A percentile compares a stretch with the other conserved stretches of the same genome.
These are phyloP conservation scores for Mimumesa dahlbomi DNA, from an alignment of 2,888 invertebrate genomes.

Conservation along the genomic window DNA sequence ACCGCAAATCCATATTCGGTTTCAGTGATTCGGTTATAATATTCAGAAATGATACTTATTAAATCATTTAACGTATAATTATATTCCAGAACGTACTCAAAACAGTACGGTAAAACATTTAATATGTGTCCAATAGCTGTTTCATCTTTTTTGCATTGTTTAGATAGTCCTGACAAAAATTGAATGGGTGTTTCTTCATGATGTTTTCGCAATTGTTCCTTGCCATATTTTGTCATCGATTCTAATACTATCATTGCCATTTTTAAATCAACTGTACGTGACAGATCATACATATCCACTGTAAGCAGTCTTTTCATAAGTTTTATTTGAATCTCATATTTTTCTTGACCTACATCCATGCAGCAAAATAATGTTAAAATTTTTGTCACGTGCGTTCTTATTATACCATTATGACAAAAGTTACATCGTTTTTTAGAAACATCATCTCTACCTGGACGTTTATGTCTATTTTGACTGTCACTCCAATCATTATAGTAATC, in stretches of 20 bases:
- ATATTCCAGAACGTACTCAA: conserved; percentile 45
- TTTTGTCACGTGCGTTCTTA: conserved; percentile 65
- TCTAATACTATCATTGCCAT: conserved; percentile 75
- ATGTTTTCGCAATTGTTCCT: conserved; percentile 35
- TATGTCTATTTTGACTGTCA: conserved; percentile 24
- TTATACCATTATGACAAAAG: conserved; percentile 34
- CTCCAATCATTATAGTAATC: conserved; percentile 21
- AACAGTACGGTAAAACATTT: conserved; percentile 70
- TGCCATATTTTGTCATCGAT: conserved; percentile 63
- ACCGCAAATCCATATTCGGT: conserved; percentile 77
- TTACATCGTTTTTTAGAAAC: conserved; percentile 5
- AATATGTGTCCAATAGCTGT: conserved; percentile 74
- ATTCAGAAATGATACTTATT: conserved; percentile 19
- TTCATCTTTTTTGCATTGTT: conserved; percentile 71
- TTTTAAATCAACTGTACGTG: conserved; percentile 62
- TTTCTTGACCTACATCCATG: conserved; percentile 50
- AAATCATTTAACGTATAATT: conserved; percentile 14
- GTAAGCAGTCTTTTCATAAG: conserved; percentile 68
- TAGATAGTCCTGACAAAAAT: conserved; percentile 72
- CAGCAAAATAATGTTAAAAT: conserved; percentile 70
- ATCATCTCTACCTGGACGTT: conserved; percentile 13
- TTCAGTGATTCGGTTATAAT: conserved; percentile 6
- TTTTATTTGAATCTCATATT: conserved; percentile 57
- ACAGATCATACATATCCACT: conserved; percentile 63
- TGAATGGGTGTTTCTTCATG: conserved; percentile 64